Evolutionary conservation across 1,140 invertebrate species (phyloP).

Genomic region (Paraescarpia echinospica): DNA sequence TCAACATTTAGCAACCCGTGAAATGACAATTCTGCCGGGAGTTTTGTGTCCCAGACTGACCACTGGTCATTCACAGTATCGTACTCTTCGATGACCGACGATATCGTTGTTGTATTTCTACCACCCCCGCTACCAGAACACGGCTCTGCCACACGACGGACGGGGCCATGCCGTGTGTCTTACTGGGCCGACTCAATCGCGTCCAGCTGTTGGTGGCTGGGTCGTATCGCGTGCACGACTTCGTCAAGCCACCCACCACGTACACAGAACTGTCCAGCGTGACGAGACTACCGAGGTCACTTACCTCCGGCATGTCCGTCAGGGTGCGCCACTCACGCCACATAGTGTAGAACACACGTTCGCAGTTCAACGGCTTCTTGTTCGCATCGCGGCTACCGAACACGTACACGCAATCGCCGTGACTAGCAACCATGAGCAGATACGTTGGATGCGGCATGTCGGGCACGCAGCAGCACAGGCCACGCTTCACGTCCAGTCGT

Average conservation of each 20-base stretch:
- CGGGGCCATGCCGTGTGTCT: slow-evolving; percentile 15
- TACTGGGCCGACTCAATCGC: background rate
- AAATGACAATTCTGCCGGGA: too few species aligned
- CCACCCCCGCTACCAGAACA: slow-evolving; percentile 16
- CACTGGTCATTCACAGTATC: background rate
- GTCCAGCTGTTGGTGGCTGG: slow-evolving; percentile 8
- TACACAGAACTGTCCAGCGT: slow-evolving; percentile 7
- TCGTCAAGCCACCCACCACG: background rate
- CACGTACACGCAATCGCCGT: background rate
- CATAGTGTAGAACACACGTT: background rate
- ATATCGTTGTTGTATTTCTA: background rate
- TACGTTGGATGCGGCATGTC: background rate
- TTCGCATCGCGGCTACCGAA: background rate
- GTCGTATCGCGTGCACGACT: background rate
- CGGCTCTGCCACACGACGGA: slow-evolving; percentile 12
- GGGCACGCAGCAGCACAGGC: background rate
- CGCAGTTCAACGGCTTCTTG: background rate
- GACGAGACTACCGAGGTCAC: background rate
- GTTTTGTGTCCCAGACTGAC: too few species aligned
- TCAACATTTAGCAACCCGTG: too few species aligned
- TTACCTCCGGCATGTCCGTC: slow-evolving; percentile 9
- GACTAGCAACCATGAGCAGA: background rate
- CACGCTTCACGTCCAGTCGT: background rate
- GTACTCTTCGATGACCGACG: slow-evolving; percentile 14
- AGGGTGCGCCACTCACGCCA: slow-evolving; percentile 7